Base-by-base conservation (phyloP, 2,888 invertebrate species). In the Phyllotreta cruciferae region DNA sequence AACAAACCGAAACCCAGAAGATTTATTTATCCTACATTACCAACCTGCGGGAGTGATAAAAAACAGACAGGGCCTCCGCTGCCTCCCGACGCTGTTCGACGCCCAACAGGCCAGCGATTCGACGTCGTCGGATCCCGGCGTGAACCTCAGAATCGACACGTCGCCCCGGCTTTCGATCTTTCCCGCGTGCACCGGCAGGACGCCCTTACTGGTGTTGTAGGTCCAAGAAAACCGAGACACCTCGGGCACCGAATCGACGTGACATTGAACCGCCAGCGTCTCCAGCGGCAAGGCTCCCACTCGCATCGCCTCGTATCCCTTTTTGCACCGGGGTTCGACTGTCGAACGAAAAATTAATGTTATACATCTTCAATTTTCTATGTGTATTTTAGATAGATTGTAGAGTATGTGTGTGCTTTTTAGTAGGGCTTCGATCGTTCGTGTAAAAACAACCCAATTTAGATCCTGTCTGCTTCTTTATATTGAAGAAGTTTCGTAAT, bases 51-150 rank as follows among this genome's bases (percentile, higher is more conserved):
- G 90, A 74, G 92, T 83, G 62, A 94, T 87, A 82, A 91, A 88
- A 79, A 93, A 92, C 58, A 92, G 82, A 76, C 95, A 95, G 0
- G 95, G 94, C 66, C 85, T 86, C 68, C 86, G 84, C 81, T 94
- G 94, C 70, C 90, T 87, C 35, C 94, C 94, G 10, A 94, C 89
- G 68, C 86, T 87, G 79, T 94, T 94, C 78, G 88, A 89, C 3
- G 93, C 93, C 93, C 93, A 94, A 78, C 95, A 95, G 4, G 92
- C 91, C 14, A 94, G 82, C 73, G 92, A 92, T 65, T 93, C 93
- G 70, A 93, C 85, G 76, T 94, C 93, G 50, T 78, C 71, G 3
- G 72, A 71, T n/a, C 73, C 78, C n/a, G 86, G 84, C 6, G 83
- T 83, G 75, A 87, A 88, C 67, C 84, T 83, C 68, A 91, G 83